Percentiles rank a stretch among this genome's conserved stretches.
Conservation (phyloP, 1,140 invertebrate species). For the Hypsibius dujardini region DNA sequence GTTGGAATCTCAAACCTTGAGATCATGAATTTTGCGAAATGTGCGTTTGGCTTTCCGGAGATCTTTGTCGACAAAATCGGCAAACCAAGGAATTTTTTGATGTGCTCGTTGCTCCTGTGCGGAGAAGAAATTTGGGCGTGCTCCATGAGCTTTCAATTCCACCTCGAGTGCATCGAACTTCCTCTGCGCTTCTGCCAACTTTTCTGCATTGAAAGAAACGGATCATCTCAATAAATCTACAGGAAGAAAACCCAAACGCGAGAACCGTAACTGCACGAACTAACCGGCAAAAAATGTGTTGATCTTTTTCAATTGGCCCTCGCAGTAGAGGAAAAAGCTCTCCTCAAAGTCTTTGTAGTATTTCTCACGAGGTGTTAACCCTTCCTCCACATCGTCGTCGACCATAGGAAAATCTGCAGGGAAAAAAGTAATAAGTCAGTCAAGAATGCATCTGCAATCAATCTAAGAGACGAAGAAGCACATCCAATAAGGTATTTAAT, state of each 20-base stretch:
- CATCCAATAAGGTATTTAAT: too few species aligned
- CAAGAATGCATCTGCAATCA: not conserved
- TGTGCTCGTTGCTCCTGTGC: constrained; percentile 23
- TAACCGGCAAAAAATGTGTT: constrained; percentile 39
- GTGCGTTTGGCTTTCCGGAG: constrained; percentile 22
- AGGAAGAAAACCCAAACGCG: not conserved
- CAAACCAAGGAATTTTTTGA: constrained; percentile 27
- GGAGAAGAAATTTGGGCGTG: constrained; percentile 25
- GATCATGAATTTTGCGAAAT: constrained; percentile 58
- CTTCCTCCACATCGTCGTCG: not conserved
- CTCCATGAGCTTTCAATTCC: constrained; percentile 50
- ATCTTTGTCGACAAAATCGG: constrained; percentile 21
- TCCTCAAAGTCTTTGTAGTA: constrained; percentile 36
- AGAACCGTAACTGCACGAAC: constrained; percentile 17
- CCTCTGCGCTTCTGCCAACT: constrained; percentile 83
- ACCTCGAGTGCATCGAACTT: constrained; percentile 77
- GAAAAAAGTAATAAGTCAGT: not conserved
- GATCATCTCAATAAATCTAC: not conserved
- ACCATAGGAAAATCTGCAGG: not conserved
- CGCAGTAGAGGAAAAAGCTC: constrained; percentile 38
- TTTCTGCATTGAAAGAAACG: constrained; percentile 55
- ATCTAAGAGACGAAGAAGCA: too few species aligned
- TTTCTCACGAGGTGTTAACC: constrained; percentile 28
- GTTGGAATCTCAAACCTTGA: too few species aligned
- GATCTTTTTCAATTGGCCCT: constrained; percentile 38